These are phyloP conservation scores for Harpegnathos saltator DNA, from an alignment of 1,140 invertebrate genomes.

Conservation along the genomic window DNA sequence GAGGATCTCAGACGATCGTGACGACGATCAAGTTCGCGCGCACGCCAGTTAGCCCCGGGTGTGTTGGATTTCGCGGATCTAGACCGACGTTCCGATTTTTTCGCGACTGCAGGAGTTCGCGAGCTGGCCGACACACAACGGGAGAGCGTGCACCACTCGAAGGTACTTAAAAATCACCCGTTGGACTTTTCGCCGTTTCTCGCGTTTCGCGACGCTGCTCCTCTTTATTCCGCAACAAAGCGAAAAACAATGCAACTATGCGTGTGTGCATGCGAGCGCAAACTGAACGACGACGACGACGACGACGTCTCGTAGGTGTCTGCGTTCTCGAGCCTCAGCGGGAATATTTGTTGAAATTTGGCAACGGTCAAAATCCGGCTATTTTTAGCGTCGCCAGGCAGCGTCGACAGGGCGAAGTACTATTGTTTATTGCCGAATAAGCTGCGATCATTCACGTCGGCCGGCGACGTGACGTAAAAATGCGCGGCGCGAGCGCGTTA, in stretches of 20 bases:
- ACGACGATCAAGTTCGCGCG: too few species aligned
- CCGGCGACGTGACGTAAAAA: background rate
- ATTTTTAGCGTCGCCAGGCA: conserved; percentile 81
- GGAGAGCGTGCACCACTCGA: background rate
- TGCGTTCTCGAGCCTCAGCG: conserved; percentile 52
- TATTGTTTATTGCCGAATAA: conserved; percentile 76
- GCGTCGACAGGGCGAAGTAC: conserved; percentile 66
- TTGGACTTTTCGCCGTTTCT: conserved; percentile 31
- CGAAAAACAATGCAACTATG: background rate
- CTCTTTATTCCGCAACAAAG: conserved; percentile 2
- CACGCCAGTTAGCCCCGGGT: too few species aligned
- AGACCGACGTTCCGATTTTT: too few species aligned
- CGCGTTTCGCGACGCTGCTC: background rate
- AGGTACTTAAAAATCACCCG: background rate
- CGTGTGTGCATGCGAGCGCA: conserved; percentile 50
- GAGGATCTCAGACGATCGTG: too few species aligned
- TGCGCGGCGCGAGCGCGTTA: background rate
- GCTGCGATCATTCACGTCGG: conserved; percentile 21
- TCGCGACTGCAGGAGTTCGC: too few species aligned
- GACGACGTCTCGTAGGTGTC: conserved; percentile 43
- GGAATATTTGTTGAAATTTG: conserved; percentile 83
- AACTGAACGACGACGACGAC: conserved; percentile 69
- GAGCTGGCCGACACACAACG: too few species aligned
- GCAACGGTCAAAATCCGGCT: conserved; percentile 80
- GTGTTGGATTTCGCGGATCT: too few species aligned